Evolutionary conservation across 2,113 vertebrate species (phyloP).

Genomic region (Dolichallabes microphthalmus): DNA sequence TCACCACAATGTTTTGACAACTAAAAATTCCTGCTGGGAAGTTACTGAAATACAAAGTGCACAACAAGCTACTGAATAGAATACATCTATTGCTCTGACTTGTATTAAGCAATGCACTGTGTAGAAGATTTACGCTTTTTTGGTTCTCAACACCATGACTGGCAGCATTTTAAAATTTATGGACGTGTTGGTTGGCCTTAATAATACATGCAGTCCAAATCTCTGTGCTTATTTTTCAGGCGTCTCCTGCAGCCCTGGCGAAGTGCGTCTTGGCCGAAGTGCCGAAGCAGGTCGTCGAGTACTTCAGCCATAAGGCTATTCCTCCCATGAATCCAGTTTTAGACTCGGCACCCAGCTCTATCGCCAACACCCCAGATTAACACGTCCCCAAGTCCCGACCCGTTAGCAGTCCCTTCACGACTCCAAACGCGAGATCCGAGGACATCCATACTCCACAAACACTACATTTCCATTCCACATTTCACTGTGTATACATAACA

Average conservation of each 20-base stretch:
- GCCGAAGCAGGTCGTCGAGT: slow-evolving; percentile 92
- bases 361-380: slow-evolving; percentile 75
- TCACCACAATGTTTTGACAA: too few species aligned
- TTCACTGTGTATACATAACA: slow-evolving; percentile 55
- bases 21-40: too few species aligned
- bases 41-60: too few species aligned
- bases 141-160: background rate
- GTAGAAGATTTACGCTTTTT: background rate
- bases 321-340: slow-evolving; percentile 74
- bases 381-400: slow-evolving; percentile 47
- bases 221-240: slow-evolving; percentile 70
- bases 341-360: slow-evolving; percentile 69
- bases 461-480: slow-evolving; percentile 44
- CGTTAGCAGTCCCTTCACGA: slow-evolving; percentile 4
- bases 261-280: slow-evolving; percentile 93
- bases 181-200: too few species aligned
- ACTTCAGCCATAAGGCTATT: slow-evolving; percentile 88
- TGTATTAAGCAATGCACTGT: too few species aligned
- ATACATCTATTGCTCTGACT: background rate
- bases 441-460: slow-evolving; percentile 30
- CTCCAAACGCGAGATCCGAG: slow-evolving; percentile 43
- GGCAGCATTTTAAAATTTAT: background rate
- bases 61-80: background rate
- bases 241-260: slow-evolving; percentile 85
- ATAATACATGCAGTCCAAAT: background rate